These are phyloP conservation scores for Karalla daura DNA, from an alignment of 2,797 vertebrate genomes.

Conservation along the genomic window DNA sequence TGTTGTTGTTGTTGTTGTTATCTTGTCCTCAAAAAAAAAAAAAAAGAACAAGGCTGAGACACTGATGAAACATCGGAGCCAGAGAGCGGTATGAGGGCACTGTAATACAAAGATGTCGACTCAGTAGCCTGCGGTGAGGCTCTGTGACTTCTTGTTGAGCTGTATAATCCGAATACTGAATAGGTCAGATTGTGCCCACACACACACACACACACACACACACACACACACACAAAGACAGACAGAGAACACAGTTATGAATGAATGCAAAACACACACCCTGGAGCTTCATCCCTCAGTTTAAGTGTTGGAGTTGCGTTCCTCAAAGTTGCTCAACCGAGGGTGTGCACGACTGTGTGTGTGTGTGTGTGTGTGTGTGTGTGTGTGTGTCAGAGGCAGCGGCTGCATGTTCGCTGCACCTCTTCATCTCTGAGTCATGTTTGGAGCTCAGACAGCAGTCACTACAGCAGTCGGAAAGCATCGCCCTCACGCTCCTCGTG, in stretches of 20 bases:
- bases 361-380: constrained; percentile 11
- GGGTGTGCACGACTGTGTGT: constrained; percentile 13
- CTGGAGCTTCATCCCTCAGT: constrained; percentile 12
- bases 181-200: constrained; percentile 21
- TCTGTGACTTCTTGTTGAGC: constrained; percentile 25
- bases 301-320: constrained; percentile 4
- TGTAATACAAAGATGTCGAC: constrained; percentile 24
- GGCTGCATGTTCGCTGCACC: constrained; percentile 6
- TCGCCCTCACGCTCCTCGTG: constrained; percentile 34
- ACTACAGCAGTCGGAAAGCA: constrained; percentile 20
- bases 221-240: too few relatives aligned
- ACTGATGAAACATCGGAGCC: constrained; percentile 44
- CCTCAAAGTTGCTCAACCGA: not conserved
- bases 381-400: constrained; percentile 16
- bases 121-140: constrained; percentile 20
- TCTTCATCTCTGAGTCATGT: constrained; percentile 42
- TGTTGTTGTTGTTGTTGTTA: constrained; percentile 48
- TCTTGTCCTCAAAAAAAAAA: constrained; percentile 31
- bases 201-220: too few relatives aligned
- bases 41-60: constrained; percentile 34
- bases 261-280: constrained; percentile 21
- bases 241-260: constrained; percentile 5
- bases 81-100: constrained; percentile 1
- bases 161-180: constrained; percentile 29
- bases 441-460: constrained; percentile 23